A percentile compares a stretch with the other conserved stretches of the same genome.
Evolutionary conservation across 2,888 invertebrate species (phyloP).

Genomic region (Patella caerulea): DNA sequence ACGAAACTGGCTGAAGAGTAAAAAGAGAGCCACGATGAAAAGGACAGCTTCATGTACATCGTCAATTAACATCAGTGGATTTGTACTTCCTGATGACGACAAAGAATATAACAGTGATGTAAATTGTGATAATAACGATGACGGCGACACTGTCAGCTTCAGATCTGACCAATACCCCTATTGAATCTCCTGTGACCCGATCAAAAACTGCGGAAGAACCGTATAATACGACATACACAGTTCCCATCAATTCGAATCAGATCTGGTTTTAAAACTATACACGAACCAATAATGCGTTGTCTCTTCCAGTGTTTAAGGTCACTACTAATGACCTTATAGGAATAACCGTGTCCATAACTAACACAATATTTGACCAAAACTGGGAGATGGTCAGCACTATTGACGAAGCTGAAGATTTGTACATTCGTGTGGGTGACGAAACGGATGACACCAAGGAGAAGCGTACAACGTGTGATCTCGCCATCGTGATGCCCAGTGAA

Average conservation of each 20-base stretch:
- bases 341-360: not conserved
- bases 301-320: conserved; percentile 1
- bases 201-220: not conserved
- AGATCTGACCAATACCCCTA: not conserved
- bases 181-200: not conserved
- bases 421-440: not conserved
- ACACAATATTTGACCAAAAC: conserved; percentile 8
- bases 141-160: not conserved
- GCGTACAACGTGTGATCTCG: not conserved
- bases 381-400: not conserved
- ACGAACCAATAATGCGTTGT: not conserved
- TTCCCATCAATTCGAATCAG: not conserved
- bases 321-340: not conserved
- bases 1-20: not conserved
- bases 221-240: not conserved
- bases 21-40: not conserved
- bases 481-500: not conserved
- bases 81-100: not conserved
- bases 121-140: not conserved
- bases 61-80: not conserved
- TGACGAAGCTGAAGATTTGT: not conserved
- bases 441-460: not conserved
- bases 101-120: not conserved
- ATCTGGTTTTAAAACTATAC: not conserved
- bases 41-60: not conserved